Base-by-base conservation (phyloP, 2,888 invertebrate genomes). In the Tuberolachnus salignus region DNA sequence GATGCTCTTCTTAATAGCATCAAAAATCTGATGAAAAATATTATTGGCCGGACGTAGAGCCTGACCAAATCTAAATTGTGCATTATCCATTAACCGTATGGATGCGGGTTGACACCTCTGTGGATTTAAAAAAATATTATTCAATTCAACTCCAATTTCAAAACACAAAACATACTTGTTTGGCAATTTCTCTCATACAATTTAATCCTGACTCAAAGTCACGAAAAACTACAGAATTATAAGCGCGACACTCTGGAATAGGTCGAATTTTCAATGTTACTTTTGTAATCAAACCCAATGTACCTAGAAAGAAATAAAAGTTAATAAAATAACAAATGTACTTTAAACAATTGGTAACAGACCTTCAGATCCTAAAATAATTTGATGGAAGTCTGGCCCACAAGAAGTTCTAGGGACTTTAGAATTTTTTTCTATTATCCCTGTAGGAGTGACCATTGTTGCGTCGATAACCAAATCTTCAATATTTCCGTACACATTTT, bases 401-500 rank as follows among this genome's bases (percentile, higher is more conserved):
- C 94, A 93, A 0, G 97, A 97, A 57, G 97, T 89, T 44, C 98
- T 88, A 3, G 98, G 97, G 3, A 92, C 95, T 82, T 93, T 91
- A 82, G 88, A 88, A 80, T 89, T 89, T 83, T 92, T 94, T 86
- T 95, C 92, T 61, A 98, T 87, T 1, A 94, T 92, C 0, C 96
- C 97, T 81, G 88, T 87, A 0, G 94, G 90, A 0, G 95, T 95
- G 0, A 95, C 93, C 89, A 96, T 92, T 86, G 91, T 92, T 0
- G 95, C 91, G 83, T 95, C 93, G 1, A 98, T 92, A 14, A 98
- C 87, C 69, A 98, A 88, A 85, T 98, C 98, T 86, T 98, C 98
- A 81, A 98, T 98, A 84, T 98, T 98, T 0, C 98, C 98, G 83
- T 98, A 99, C 0, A 93, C 91, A 85, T 99, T 99, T 86, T 98